These are phyloP conservation scores for Chunga burmeisteri DNA, from an alignment of 2,113 vertebrate species.

Conservation along the genomic window DNA sequence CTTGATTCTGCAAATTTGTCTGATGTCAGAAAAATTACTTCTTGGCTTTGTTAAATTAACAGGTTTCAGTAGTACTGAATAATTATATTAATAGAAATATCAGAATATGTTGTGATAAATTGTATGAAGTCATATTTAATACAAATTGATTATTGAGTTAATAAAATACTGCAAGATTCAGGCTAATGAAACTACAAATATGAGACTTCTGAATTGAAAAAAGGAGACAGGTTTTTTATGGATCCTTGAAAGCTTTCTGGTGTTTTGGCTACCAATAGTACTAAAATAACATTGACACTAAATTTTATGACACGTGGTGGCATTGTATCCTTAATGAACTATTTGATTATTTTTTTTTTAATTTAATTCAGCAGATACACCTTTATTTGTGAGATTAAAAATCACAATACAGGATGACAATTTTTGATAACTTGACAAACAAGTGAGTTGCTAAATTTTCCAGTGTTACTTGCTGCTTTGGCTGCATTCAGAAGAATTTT, in stretches of 20 bases:
- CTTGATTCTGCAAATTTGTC: not conserved
- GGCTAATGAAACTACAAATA: not conserved
- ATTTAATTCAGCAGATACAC: not conserved
- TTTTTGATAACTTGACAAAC: not conserved
- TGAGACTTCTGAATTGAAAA: not conserved
- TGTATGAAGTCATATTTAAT: not conserved
- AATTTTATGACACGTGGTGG: not conserved
- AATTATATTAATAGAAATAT: not conserved
- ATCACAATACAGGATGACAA: not conserved
- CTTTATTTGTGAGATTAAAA: not conserved
- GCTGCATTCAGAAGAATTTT: not conserved
- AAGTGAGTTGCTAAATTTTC: not conserved
- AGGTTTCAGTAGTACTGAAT: not conserved
- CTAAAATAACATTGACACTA: not conserved
- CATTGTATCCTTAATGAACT: not conserved
- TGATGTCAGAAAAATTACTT: not conserved
- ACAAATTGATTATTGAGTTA: not conserved
- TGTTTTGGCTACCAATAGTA: not conserved
- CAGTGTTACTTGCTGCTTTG: not conserved
- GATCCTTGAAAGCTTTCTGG: not conserved
- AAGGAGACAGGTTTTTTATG: not conserved
- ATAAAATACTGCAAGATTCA: not conserved
- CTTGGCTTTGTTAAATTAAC: not conserved
- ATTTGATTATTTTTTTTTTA: not conserved
- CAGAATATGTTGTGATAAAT: not conserved